Evolutionary conservation across 2,797 vertebrate species (phyloP), one percentile per base, ranked within the genome.

Genomic region (Eulemur mongoz): DNA sequence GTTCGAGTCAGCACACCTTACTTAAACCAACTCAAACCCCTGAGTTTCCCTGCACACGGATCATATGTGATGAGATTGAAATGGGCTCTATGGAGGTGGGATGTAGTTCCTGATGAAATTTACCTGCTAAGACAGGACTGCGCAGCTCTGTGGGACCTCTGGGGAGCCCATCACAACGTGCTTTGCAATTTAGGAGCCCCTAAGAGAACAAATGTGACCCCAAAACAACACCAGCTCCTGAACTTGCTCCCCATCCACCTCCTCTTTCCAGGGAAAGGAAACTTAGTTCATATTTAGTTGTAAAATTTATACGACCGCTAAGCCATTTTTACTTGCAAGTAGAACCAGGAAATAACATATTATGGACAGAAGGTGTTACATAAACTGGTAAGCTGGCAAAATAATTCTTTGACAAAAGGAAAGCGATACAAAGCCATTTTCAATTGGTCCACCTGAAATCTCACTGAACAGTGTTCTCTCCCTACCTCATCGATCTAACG

Each of bases 401-500:
- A 86, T 93, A 88, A 93, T 96, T 94, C 69, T 94, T 63, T 95
- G 63, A 17, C 40, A 90, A 88, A 98, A 95, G 65, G 75, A 97
- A 94, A 97, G 45, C 63, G 95, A 94, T 82, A 83, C 14, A 83
- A 97, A 94, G 5, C 85, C 96, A 72, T 88, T 98, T 96, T 96
- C 48, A 88, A 50, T 94, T 93, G n/a, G 81, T 94, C 97, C 96
- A 97, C 96, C 97, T 97, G 95, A 97, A 98, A 93, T 63, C 94
- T 97, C 94, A 88, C 89, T 15, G 73, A 97, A 97, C 73, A 95
- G 96, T 95, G 80, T 93, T 97, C 79, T 95, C 89, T 97, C 93
- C 97, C 93, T 94, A 93, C 91, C 95, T 98, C 98, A 98, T 96
- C 25, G 81, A 98, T 98, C 97, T 98, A 98, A 98, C 70, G 69